Conservation (phyloP, 1,140 invertebrate species). For the Uloborus diversus region DNA sequence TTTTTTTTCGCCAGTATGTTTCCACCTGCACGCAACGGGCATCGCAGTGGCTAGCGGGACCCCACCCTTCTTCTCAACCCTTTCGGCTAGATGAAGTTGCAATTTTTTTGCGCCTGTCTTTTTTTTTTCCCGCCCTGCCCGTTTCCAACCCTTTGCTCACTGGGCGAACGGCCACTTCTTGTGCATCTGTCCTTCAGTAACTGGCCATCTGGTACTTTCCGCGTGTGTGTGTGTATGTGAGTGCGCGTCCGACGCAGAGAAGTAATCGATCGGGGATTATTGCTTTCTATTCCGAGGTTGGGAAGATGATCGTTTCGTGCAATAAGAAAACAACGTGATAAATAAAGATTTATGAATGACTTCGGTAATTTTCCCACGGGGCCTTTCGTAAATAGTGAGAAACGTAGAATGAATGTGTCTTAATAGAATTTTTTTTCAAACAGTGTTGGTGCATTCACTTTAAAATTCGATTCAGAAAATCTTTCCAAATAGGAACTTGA, state of each 20-base stretch:
- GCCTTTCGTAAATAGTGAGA: too few relatives aligned
- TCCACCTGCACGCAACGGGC: slow-evolving; percentile 19
- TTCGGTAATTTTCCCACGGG: too few relatives aligned
- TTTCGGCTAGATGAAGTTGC: neutral
- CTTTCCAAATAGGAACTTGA: too few relatives aligned
- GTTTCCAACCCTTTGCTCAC: neutral
- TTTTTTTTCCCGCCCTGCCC: neutral
- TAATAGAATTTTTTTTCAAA: too few relatives aligned
- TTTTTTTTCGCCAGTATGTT: neutral
- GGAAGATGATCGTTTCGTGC: too few relatives aligned
- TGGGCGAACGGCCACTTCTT: neutral
- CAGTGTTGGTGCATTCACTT: too few relatives aligned
- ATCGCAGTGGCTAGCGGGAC: slow-evolving; percentile 1
- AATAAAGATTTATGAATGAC: too few relatives aligned
- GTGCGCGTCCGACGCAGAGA: neutral
- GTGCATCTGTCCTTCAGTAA: neutral
- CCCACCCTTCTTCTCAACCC: slow-evolving; percentile 5
- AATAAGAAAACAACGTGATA: too few relatives aligned
- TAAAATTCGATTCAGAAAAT: too few relatives aligned
- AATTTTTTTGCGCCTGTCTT: too few relatives aligned
- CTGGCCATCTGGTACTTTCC: slow-evolving; percentile 1
- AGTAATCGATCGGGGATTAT: neutral
- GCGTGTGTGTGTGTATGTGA: too few relatives aligned
- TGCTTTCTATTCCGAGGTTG: neutral
- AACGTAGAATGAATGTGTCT: too few relatives aligned